Evolutionary conservation across 1,140 invertebrate species (phyloP), one percentile per base, ranked within the genome.

Genomic region (Lanistes nyassanus): DNA sequence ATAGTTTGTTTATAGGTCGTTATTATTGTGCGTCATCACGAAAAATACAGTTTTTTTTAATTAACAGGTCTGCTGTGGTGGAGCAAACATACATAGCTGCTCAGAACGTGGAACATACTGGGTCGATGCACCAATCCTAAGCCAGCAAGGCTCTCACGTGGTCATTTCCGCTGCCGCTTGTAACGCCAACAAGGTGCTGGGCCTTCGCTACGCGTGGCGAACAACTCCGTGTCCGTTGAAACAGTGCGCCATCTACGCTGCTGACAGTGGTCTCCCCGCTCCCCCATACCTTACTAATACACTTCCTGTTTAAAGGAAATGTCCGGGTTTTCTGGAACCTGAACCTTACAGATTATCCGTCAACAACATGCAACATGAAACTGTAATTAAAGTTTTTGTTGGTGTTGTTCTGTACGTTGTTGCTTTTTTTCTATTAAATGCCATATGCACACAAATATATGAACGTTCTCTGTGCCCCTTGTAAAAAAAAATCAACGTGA

Each of bases 201-300:
- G 83, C 13, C 31, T 86, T 2, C 82, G 87, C 13, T 87, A 88
- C 76, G 83, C 82, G n/a, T 88, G 87, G 87, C 68, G 79, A 26
- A 82, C 84, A 65, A 79, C 83, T 13, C 87, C 87, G 0, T 88
- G 87, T 73, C 47, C 55, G 0, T 83, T 83, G 34, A 78, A 81
- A 51, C 66, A 79, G 26, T 87, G 86, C 79, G 81, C 77, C n/a
- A n/a, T n/a, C n/a, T n/a, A n/a, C n/a, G n/a, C n/a, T n/a, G n/a
- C n/a, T n/a, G n/a, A n/a, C n/a, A n/a, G n/a, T n/a, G n/a, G n/a
- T n/a, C n/a, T n/a, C n/a, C n/a, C n/a, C n/a, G n/a, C n/a, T n/a
- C n/a, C 81, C 42, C 83, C 85, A 13, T 84, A 80, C 62, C 68
- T 79, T 19, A 39, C 60, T 37, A 56, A n/a, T n/a, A n/a, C n/a